phyloP scores from a whole-genome alignment of 1,140 invertebrate genomes.

The Heliconius melpomene region DNA sequence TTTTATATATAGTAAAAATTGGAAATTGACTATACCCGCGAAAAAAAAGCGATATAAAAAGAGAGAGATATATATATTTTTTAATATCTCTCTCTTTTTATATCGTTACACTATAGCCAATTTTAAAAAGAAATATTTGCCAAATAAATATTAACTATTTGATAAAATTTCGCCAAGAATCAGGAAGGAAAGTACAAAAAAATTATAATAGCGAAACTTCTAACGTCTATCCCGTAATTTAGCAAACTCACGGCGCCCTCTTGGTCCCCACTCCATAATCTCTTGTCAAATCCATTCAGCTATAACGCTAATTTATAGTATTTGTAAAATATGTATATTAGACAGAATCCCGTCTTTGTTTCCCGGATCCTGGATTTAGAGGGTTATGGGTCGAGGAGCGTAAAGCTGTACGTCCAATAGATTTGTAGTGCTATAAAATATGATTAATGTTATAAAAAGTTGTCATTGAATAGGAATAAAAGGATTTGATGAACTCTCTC shows the following conservation, averaged over 20 bases:
- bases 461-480: background rate
- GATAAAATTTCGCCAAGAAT: background rate
- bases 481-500: background rate
- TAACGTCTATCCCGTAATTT: background rate
- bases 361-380: constrained; percentile 14
- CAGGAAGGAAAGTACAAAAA: background rate
- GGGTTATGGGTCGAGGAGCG: constrained; percentile 18
- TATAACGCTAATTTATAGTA: constrained; percentile 34
- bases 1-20: too few species aligned
- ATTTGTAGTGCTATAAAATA: constrained; percentile 1
- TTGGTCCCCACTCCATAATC: constrained; percentile 14
- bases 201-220: background rate
- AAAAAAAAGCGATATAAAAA: too few species aligned
- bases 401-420: background rate
- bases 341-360: constrained; percentile 24
- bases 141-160: background rate
- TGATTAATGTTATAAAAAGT: background rate
- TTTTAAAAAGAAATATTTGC: too few species aligned
- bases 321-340: constrained; percentile 27
- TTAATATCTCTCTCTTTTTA: too few species aligned
- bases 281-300: constrained; percentile 30
- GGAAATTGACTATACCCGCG: too few species aligned
- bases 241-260: background rate
- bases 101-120: too few species aligned
- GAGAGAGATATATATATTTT: too few species aligned